Evolutionary conservation across 2,113 vertebrate genomes (phyloP).

Genomic region (Motacilla tschutschensis): DNA sequence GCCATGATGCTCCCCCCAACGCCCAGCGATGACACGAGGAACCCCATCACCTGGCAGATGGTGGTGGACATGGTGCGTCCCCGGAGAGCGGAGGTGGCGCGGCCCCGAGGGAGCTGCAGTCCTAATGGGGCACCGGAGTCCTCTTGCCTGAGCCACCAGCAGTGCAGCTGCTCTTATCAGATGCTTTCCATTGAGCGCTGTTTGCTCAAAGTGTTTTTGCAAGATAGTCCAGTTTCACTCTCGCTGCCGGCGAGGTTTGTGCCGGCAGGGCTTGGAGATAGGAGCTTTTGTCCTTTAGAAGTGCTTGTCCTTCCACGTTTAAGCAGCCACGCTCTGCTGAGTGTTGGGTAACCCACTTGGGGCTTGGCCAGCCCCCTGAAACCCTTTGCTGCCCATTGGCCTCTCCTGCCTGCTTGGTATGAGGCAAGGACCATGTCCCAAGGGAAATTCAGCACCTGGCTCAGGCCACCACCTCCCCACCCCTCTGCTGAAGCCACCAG

Average conservation of each 20-base stretch:
- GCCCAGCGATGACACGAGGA: conserved; percentile 76
- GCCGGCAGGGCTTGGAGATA: conserved; percentile 42
- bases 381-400: not conserved
- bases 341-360: not conserved
- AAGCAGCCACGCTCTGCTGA: not conserved
- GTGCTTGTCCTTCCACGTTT: conserved; percentile 36
- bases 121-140: not conserved
- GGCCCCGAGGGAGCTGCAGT: not conserved
- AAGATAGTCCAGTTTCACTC: conserved; percentile 82
- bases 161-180: conserved; percentile 59
- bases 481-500: not conserved
- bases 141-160: conserved; percentile 10
- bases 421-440: not conserved
- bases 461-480: not conserved
- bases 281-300: conserved; percentile 62
- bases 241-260: conserved; percentile 34
- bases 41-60: conserved; percentile 79
- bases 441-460: not conserved
- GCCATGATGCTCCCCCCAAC: conserved; percentile 77
- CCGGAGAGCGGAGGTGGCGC: not conserved
- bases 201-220: conserved; percentile 83
- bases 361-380: not conserved
- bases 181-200: conserved; percentile 45
- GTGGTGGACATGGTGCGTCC: conserved; percentile 78
- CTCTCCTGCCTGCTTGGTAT: not conserved